Percentiles rank a stretch among this genome's conserved stretches.
These are phyloP conservation scores for Rhopilema esculentum DNA, from an alignment of 30 jellyfish, hydroid and myxozoan genomes.

Conservation along the genomic window DNA sequence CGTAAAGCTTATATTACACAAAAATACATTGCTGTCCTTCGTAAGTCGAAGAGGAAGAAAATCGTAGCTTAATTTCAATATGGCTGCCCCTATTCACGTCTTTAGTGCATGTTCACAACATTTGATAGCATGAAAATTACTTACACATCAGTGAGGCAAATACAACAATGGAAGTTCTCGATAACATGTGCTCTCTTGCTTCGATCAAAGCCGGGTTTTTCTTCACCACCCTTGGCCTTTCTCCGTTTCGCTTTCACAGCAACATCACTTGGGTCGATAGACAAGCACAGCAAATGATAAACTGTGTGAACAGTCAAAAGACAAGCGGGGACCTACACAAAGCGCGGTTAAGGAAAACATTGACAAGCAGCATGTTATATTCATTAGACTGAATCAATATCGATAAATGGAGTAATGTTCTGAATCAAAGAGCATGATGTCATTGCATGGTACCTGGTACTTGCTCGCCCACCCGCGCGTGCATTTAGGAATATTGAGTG, in stretches of 20 bases:
- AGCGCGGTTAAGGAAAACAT: constrained; percentile 27
- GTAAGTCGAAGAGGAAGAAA: too few species aligned
- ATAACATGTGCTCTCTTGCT: constrained; percentile 83
- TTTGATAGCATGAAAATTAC: constrained; percentile 1
- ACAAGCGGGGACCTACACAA: constrained; percentile 89
- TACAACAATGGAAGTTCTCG: constrained; percentile 90
- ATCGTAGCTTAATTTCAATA: too few species aligned
- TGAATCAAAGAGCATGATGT: background rate
- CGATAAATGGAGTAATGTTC: background rate
- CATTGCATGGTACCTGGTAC: background rate
- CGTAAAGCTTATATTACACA: too few species aligned
- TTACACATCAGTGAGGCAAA: constrained; percentile 92
- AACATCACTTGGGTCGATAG: constrained; percentile 89
- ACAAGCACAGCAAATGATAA: constrained; percentile 78
- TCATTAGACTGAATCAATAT: background rate
- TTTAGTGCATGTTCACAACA: background rate
- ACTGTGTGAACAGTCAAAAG: constrained; percentile 84
- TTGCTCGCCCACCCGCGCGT: background rate
- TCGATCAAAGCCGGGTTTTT: constrained; percentile 73
- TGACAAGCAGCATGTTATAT: background rate
- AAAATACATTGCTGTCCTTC: too few species aligned
- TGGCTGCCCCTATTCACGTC: too few species aligned
- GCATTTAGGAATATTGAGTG: background rate
- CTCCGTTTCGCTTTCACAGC: constrained; percentile 86
- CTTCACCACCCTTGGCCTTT: background rate